Conservation (phyloP, 30 jellyfish, hydroid and myxozoan species). For the Aurelia coerulea region DNA sequence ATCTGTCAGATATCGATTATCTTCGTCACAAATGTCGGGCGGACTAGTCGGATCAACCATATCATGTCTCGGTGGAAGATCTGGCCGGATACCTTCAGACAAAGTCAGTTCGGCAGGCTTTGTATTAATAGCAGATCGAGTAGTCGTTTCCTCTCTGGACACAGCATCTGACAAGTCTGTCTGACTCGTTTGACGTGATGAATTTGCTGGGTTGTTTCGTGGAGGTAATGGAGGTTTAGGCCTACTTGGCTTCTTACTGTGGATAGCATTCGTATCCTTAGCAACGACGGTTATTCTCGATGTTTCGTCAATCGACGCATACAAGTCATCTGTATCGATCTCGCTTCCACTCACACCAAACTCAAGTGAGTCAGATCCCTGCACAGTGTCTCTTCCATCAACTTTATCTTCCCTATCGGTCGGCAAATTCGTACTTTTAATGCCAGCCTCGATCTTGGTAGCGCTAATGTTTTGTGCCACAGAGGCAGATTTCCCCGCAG, state of each 20-base stretch:
- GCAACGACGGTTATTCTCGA: slow-evolving; percentile 12
- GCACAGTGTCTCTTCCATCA: not conserved
- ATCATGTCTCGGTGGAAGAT: not conserved
- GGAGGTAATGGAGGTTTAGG: not conserved
- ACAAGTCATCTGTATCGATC: slow-evolving; percentile 16
- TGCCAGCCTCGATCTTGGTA: not conserved
- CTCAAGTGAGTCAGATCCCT: not conserved
- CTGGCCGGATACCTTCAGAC: not conserved
- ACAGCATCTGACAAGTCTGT: not conserved
- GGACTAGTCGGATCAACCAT: not conserved
- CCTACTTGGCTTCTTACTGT: not conserved
- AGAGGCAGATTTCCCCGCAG: slow-evolving; percentile 3
- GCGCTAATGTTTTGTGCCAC: not conserved
- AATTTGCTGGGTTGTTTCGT: not conserved
- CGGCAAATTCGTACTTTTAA: no score
- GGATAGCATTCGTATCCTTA: not conserved
- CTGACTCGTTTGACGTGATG: not conserved
- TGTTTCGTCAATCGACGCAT: slow-evolving; percentile 41
- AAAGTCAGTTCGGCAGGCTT: not conserved
- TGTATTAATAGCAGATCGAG: not conserved
- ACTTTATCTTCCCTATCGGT: not conserved
- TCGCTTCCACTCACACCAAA: not conserved
- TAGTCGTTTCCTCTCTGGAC: not conserved
- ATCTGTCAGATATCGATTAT: not conserved
- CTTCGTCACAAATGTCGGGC: not conserved